Percentiles rank a stretch among this genome's conserved stretches.
These are phyloP conservation scores for Hydra vulgaris DNA, from an alignment of 30 jellyfish, hydroid and myxozoan species.

Conservation along the genomic window DNA sequence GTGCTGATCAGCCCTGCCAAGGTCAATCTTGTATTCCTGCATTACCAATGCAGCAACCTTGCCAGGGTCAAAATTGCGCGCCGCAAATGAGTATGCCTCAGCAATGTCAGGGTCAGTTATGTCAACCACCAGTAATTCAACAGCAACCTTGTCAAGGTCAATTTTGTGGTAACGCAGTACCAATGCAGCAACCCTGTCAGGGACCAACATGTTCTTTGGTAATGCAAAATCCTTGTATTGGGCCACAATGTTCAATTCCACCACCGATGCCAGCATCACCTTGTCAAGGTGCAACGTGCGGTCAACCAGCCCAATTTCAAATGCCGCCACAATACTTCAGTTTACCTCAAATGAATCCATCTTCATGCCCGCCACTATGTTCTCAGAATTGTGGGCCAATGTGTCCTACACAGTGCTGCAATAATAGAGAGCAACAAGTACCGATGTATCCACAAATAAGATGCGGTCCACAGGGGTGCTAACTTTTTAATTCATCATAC, in stretches of 20 bases:
- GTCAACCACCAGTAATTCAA: constrained; percentile 18
- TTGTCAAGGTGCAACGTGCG: constrained; percentile 47
- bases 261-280: constrained; percentile 1
- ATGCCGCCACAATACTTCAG: constrained; percentile 48
- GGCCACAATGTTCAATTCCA: constrained; percentile 10
- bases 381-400: constrained; percentile 72
- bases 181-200: constrained; percentile 19
- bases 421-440: constrained; percentile 15
- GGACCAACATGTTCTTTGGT: constrained; percentile 10
- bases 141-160: constrained; percentile 27
- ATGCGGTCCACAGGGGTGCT: constrained; percentile 24
- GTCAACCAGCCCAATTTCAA: constrained; percentile 56
- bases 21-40: constrained; percentile 22
- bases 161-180: constrained; percentile 15
- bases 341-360: constrained; percentile 14
- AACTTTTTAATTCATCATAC: background rate
- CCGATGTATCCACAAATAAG: constrained; percentile 3
- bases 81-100: constrained; percentile 28
- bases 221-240: constrained; percentile 10
- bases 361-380: constrained; percentile 71
- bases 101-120: constrained; percentile 22
- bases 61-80: constrained; percentile 23
- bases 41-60: constrained; percentile 18
- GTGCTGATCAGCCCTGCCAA: constrained; percentile 30
- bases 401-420: constrained; percentile 78